Percentiles rank a stretch among this genome's conserved stretches.
phyloP scores from a whole-genome alignment of 1,140 invertebrate species.

The Ridgeia piscesae region DNA sequence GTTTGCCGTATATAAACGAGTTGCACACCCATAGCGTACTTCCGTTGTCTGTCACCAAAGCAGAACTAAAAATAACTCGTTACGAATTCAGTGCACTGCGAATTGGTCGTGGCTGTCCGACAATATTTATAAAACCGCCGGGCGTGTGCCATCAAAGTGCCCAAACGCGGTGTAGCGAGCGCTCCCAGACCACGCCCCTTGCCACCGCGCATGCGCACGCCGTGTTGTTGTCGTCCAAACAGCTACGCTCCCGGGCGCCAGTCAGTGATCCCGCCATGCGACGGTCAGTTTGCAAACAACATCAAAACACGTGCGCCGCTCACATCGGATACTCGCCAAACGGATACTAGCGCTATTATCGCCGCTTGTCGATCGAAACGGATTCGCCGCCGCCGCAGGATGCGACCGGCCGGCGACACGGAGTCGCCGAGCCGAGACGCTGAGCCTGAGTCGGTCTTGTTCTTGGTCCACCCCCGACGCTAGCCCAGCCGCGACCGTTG shows the following conservation, averaged over 20 bases:
- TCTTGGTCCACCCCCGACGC: neutral
- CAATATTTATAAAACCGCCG: neutral
- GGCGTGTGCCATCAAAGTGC: neutral
- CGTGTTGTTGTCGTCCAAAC: neutral
- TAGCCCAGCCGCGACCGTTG: neutral
- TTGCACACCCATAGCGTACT: neutral
- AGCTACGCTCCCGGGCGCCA: neutral
- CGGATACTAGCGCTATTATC: neutral
- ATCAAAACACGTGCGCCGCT: neutral
- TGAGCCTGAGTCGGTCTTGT: too few relatives aligned
- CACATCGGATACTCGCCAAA: neutral
- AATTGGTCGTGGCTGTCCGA: neutral
- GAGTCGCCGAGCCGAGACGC: neutral
- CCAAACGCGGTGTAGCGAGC: neutral
- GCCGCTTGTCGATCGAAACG: neutral
- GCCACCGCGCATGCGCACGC: neutral
- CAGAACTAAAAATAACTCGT: neutral
- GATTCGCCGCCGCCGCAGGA: neutral
- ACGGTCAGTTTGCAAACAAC: neutral
- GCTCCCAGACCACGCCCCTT: neutral
- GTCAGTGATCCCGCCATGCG: neutral
- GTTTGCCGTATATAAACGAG: neutral
- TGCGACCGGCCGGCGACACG: neutral
- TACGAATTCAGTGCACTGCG: neutral
- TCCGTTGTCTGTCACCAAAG: neutral